A percentile compares a stretch with the other conserved stretches of the same genome.
Evolutionary conservation across 2,113 vertebrate genomes (phyloP).

Genomic region (Herpetotheres cachinnans): DNA sequence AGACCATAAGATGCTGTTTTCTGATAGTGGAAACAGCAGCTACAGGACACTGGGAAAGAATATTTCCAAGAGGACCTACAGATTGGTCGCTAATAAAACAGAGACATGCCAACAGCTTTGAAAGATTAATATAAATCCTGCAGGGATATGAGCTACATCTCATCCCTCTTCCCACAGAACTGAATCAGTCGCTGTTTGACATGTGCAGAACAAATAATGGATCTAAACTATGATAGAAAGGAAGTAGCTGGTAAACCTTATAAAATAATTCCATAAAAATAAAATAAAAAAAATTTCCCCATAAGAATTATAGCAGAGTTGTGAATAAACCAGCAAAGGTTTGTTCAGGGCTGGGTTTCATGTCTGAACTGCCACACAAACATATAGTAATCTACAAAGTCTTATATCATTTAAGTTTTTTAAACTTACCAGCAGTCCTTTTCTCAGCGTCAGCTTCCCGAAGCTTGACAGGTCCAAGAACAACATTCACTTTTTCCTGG

Average conservation of each 20-base stretch:
- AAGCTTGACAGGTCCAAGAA: constrained; percentile 42
- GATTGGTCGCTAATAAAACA: background rate
- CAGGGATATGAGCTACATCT: background rate
- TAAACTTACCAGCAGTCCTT: background rate
- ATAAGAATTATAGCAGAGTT: background rate
- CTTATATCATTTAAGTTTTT: background rate
- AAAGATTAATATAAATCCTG: background rate
- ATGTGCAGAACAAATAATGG: background rate
- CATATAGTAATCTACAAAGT: background rate
- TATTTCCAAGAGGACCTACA: background rate
- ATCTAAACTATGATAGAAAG: background rate
- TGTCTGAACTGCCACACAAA: background rate
- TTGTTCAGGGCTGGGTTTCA: background rate
- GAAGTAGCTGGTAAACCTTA: background rate
- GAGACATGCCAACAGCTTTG: background rate
- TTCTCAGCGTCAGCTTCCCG: background rate
- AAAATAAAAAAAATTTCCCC: background rate
- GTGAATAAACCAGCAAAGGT: background rate
- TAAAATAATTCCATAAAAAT: background rate
- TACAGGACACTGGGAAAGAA: background rate
- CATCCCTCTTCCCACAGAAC: background rate
- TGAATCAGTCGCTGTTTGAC: background rate
- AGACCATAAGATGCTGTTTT: background rate
- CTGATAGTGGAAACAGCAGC: background rate
- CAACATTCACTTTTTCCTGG: constrained; percentile 22